phyloP scores from a whole-genome alignment of 2,113 vertebrate genomes.

The Hyperopisus bebe region DNA sequence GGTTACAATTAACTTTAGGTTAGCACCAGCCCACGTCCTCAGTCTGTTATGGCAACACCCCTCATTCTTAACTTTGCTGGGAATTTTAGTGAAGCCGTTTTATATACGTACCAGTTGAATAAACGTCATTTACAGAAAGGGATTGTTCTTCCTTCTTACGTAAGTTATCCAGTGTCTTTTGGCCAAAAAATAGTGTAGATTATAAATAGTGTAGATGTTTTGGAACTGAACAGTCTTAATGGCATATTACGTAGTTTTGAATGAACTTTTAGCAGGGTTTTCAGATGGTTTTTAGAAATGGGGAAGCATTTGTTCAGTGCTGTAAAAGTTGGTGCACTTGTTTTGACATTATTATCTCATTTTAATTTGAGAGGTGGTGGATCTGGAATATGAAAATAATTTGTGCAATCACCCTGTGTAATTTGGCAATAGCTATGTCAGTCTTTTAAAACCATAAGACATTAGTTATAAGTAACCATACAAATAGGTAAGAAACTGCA shows the following conservation, averaged over 20 bases:
- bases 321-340: background rate
- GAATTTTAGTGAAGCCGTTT: slow-evolving; percentile 18
- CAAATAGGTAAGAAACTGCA: background rate
- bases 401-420: background rate
- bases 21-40: slow-evolving; percentile 54
- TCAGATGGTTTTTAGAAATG: background rate
- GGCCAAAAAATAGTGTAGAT: background rate
- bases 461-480: background rate
- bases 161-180: background rate
- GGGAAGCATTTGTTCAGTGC: background rate
- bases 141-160: background rate
- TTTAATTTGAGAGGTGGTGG: background rate
- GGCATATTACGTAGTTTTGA: background rate
- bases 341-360: background rate
- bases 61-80: slow-evolving; percentile 34
- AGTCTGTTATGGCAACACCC: slow-evolving; percentile 41
- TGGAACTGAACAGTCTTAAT: background rate
- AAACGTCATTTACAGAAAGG: slow-evolving; percentile 16
- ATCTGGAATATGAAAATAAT: background rate
- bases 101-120: background rate
- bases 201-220: background rate
- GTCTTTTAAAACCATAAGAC: background rate
- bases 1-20: slow-evolving; percentile 71
- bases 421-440: background rate
- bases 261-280: background rate